Base-by-base conservation (phyloP, 2,113 vertebrate genomes). In the Psephotus haematonotus region DNA sequence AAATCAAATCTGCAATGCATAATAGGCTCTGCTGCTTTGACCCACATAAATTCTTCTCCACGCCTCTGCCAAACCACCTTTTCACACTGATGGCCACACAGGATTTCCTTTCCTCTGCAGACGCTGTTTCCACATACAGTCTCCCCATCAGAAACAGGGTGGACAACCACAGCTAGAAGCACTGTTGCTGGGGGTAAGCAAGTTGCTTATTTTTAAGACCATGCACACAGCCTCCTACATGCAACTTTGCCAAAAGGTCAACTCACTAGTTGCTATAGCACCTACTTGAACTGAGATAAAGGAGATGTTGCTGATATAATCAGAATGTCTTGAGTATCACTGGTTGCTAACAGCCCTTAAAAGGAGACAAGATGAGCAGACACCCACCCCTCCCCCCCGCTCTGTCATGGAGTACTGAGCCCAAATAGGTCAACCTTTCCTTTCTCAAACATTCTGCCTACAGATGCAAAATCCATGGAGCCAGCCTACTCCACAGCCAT, bases 11-110 rank as follows among this genome's bases (percentile, higher is more conserved):
- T 93, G 69, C 50, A 76, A 28, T 1, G 6, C 64, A 22, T 52
- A 90, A 82, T 31, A 91, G 29, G 18, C 39, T 87, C 55, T 72
- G 78, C 65, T 93, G 68, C 53, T 93, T n/a, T 90, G 92, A 87
- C 43, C 57, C 69, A 84, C n/a, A 43, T 68, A 75, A 80, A 68
- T 80, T 69, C 65, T 41, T 69, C 53, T 82, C 67, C 53, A 27
- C 4, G 72, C 47, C 44, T 71, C 88, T 67, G 37, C 31, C 50
- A 77, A 69, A 62, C 7, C 27, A 59, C 20, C 41, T 65, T 85
- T 62, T 57, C 53, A 41, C 57, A 75, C 39, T 60, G 50, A 67
- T 7, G 17, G 9, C 46, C 49, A 33, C 25, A 22, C 1, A 55
- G 23, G 13, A 86, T 44, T 82, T 69, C 49, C 17, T 63, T n/a